Conservation (phyloP, 2,113 vertebrate species). For the Plecturocebus donacophilus region DNA sequence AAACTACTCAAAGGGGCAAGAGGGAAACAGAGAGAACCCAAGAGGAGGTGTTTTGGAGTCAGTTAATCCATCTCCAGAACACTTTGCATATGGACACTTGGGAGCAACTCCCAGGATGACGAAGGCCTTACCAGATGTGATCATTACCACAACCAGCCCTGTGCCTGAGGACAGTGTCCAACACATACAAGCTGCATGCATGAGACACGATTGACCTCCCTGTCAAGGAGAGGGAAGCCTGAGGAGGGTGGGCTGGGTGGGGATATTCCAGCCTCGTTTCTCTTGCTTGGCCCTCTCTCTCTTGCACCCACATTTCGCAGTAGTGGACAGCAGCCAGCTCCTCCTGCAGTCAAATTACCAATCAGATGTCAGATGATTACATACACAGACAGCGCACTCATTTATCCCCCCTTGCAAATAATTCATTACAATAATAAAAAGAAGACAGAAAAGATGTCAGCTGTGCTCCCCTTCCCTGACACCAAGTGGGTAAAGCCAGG, state of each 20-base stretch:
- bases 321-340: background rate
- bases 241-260: background rate
- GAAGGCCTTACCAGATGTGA: background rate
- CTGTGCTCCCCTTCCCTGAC: background rate
- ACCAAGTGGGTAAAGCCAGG: conserved; percentile 22
- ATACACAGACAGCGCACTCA: background rate
- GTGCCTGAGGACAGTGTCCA: background rate
- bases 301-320: background rate
- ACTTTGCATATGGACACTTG: background rate
- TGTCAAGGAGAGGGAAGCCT: no score
- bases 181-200: fast-evolving
- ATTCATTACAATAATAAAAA: conserved; percentile 64
- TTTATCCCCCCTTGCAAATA: conserved; percentile 28
- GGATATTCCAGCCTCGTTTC: background rate
- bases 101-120: background rate
- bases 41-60: background rate
- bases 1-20: background rate
- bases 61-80: background rate
- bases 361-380: background rate
- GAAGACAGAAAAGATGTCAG: conserved; percentile 46
- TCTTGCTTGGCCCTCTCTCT: background rate
- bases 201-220: background rate
- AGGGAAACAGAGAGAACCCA: background rate
- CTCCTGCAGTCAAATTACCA: background rate
- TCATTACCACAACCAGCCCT: background rate